A percentile compares a stretch with the other conserved stretches of the same genome.
Conservation (phyloP, 92 coral and sea anemone genomes). For the Hydrozoanthus gracilis region DNA sequence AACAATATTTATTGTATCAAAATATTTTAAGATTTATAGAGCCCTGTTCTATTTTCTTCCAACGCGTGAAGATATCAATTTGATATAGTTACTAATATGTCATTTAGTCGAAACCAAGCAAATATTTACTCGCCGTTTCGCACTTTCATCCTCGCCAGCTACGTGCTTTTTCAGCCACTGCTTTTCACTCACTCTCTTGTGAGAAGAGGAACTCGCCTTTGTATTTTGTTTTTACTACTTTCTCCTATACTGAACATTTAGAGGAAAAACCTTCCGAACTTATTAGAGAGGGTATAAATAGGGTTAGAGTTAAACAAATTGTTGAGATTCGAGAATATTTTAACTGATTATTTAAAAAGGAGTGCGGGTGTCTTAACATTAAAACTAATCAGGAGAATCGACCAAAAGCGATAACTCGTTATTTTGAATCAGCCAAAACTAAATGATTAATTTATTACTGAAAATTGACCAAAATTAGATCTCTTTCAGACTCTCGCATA, state of each 20-base stretch:
- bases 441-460: no score
- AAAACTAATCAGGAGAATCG: no score
- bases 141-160: not conserved
- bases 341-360: no score
- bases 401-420: no score
- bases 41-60: not conserved
- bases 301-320: no score
- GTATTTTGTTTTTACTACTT: not conserved
- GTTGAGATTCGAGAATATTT: no score
- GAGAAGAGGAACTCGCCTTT: slow-evolving; percentile 1
- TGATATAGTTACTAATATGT: not conserved
- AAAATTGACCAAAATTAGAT: no score
- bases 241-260: not conserved
- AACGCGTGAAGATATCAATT: not conserved
- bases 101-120: not conserved
- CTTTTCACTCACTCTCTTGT: not conserved
- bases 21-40: not conserved
- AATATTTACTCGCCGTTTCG: not conserved
- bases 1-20: not conserved
- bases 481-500: no score
- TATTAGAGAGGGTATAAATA: not conserved
- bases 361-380: no score
- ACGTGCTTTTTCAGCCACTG: not conserved
- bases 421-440: no score
- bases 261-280: not conserved